Evolutionary conservation across 1,140 invertebrate genomes (phyloP).

Genomic region (Coptotermes formosanus): DNA sequence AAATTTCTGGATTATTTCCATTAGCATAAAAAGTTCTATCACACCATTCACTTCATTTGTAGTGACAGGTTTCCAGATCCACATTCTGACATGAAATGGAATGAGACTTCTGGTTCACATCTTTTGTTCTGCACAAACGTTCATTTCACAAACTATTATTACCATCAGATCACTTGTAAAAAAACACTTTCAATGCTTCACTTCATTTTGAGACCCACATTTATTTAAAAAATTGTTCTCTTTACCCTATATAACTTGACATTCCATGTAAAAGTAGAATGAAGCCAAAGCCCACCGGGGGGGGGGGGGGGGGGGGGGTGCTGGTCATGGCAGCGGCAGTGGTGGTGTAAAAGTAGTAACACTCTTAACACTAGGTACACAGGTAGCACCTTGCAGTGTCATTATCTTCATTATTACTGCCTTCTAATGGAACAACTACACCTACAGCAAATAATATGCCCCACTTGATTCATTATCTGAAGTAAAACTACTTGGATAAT

Average conservation of each 20-base stretch:
- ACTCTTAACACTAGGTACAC: not conserved
- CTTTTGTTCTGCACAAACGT: not conserved
- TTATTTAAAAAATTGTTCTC: not conserved
- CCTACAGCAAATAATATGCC: no score
- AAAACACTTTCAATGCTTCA: not conserved
- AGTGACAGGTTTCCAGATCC: not conserved
- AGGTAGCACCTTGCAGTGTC: no score
- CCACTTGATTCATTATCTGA: no score
- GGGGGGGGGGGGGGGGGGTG: no score
- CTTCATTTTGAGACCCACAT: not conserved
- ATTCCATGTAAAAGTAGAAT: not conserved
- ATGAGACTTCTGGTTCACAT: not conserved
- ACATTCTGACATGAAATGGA: not conserved
- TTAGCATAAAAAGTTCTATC: not conserved
- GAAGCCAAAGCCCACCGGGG: no score
- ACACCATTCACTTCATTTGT: not conserved
- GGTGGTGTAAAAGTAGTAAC: not conserved
- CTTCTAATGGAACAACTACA: no score
- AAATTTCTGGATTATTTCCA: conserved; percentile 4
- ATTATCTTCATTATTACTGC: no score
- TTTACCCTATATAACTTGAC: not conserved
- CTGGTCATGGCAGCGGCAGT: no score
- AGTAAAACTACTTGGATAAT: no score
- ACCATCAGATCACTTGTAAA: not conserved
- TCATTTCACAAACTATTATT: not conserved